These are phyloP conservation scores for Andrena haemorrhoa DNA, from an alignment of 2,888 invertebrate species.

Conservation along the genomic window DNA sequence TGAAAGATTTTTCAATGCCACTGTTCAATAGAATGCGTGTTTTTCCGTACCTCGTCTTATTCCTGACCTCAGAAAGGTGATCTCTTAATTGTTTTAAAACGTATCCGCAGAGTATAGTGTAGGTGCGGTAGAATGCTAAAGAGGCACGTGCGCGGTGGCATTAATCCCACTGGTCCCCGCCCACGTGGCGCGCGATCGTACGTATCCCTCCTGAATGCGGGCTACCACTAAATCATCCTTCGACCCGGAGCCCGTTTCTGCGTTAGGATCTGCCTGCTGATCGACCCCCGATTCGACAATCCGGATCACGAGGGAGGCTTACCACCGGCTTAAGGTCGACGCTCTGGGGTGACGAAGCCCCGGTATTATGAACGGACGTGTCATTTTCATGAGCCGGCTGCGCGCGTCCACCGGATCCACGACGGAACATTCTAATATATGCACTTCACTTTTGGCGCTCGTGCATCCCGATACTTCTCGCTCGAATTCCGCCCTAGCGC, in stretches of 20 bases:
- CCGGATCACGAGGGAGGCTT: conserved; percentile 60
- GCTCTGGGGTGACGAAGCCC: conserved; percentile 37
- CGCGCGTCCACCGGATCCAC: conserved; percentile 6
- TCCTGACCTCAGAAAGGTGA: background rate
- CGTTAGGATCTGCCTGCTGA: conserved; percentile 10
- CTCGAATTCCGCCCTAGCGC: conserved; percentile 15
- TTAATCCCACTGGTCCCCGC: conserved; percentile 49
- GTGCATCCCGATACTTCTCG: background rate
- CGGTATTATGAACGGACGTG: conserved; percentile 34
- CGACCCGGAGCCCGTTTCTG: conserved; percentile 26
- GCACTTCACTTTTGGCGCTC: conserved; percentile 10
- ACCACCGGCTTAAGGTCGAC: conserved; percentile 47
- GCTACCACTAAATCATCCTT: conserved; percentile 52
- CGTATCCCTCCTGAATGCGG: conserved; percentile 42
- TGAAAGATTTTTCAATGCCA: too few species aligned
- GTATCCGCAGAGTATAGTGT: background rate
- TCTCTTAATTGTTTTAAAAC: background rate
- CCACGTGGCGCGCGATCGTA: conserved; percentile 58
- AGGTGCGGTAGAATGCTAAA: conserved; percentile 1
- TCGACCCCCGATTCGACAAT: conserved; percentile 57
- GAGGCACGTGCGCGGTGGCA: conserved; percentile 15
- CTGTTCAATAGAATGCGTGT: background rate
- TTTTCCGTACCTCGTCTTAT: background rate
- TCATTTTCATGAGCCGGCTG: conserved; percentile 46
- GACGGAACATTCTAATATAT: conserved; percentile 13